Percentiles rank a stretch among this genome's conserved stretches.
These are phyloP conservation scores for Drosophila sproati DNA, from an alignment of 1,140 invertebrate genomes.

Conservation along the genomic window DNA sequence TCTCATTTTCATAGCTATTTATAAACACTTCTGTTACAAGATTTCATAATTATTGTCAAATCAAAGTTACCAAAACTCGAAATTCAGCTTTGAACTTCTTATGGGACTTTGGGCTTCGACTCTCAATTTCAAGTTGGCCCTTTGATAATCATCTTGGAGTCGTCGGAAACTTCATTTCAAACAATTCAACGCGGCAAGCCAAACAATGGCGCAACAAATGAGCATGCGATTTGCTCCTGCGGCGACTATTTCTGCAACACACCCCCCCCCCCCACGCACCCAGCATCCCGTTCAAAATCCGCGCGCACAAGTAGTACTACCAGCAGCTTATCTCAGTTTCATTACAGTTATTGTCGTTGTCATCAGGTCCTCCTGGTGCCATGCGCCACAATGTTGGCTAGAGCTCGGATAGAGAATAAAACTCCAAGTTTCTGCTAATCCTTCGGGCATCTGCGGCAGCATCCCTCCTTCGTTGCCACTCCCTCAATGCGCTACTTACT, in stretches of 20 bases:
- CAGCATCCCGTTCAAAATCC: background rate
- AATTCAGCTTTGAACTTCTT: slow-evolving; percentile 1
- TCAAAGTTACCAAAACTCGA: slow-evolving; percentile 9
- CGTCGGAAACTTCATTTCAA: slow-evolving; percentile 54
- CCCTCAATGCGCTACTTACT: slow-evolving; percentile 20
- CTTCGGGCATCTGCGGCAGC: slow-evolving; percentile 29
- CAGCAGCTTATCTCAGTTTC: slow-evolving; percentile 72
- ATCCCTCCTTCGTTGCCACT: background rate
- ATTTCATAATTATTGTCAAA: slow-evolving; percentile 27
- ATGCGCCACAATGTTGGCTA: slow-evolving; percentile 71
- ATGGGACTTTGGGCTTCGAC: slow-evolving; percentile 1
- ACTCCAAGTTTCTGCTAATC: slow-evolving; percentile 48
- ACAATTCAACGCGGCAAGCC: slow-evolving; percentile 53
- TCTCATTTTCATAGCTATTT: background rate
- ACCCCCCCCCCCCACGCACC: background rate
- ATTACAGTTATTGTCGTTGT: slow-evolving; percentile 79
- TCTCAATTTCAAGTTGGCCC: slow-evolving; percentile 24
- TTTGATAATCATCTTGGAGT: slow-evolving; percentile 56
- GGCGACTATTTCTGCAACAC: slow-evolving; percentile 7
- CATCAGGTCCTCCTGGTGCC: slow-evolving; percentile 59
- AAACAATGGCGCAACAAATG: slow-evolving; percentile 73
- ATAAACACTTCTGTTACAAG: background rate
- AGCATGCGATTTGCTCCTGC: slow-evolving; percentile 59
- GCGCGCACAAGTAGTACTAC: slow-evolving; percentile 7
- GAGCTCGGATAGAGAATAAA: slow-evolving; percentile 51